Base-by-base conservation (phyloP, 1,140 invertebrate genomes). In the Drosophila yakuba region DNA sequence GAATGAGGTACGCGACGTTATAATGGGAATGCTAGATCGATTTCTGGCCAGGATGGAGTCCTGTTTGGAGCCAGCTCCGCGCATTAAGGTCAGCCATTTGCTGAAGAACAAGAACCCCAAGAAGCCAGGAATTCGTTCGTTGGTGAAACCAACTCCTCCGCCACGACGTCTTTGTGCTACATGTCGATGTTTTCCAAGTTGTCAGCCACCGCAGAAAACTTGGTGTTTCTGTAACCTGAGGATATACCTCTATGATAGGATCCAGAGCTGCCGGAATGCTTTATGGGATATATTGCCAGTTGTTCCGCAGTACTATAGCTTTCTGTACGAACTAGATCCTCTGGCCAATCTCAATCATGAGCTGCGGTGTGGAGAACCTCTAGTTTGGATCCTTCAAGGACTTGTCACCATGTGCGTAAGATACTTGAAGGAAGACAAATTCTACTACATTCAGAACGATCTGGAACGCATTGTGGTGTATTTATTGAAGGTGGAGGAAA, bases 351-450 rank as follows among this genome's bases (percentile, higher is more conserved):
- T 77, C 1, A 76, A 81, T 23, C 17, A 59, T 11, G 28, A 35
- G 7, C 17, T 81, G 25, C 32, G 39, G 11, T 28, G 12, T 8
- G 35, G 15, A 1, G 63, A 72, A 14, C 59, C 57, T 2, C 10
- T 80, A 12, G 7, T 44, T 1, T 84, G 76, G 69, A 38, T 57
- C 0, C 36, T 83, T 20, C 58, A 62, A 5, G 80, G 64, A 28
- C 54, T 84, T 14, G 72, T 76, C 20, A 12, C 25, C 14, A 64
- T 84, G 4, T 85, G 59, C 20, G n/a, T 60, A 7, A 48, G 76
- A 35, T 80, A 77, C 2, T 2, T 62, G 0, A 17, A 43, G 2
- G 47, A 77, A 32, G 74, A 81, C 14, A 25, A 2, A 0, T 38
- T 32, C 12, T 54, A 58, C 0, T 7, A 25, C 0, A 5, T 76